Conservation (phyloP, 2,113 vertebrate genomes). For the Petrocephalus zakoni region DNA sequence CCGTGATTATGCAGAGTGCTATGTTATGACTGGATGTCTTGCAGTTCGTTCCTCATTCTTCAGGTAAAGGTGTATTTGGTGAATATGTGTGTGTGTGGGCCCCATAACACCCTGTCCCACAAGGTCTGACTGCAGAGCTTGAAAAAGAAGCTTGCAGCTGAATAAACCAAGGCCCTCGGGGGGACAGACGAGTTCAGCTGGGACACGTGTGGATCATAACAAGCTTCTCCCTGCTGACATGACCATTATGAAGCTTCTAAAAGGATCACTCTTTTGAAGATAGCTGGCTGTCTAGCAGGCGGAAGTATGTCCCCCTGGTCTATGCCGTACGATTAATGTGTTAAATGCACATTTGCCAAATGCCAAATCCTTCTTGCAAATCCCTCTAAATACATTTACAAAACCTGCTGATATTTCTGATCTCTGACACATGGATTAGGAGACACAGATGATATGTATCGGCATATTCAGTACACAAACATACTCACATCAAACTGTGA, state of each 20-base stretch:
- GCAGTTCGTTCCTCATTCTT: no score
- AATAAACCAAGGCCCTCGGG: not conserved
- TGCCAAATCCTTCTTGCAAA: not conserved
- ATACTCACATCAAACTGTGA: not conserved
- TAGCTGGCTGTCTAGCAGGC: not conserved
- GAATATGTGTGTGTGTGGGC: not conserved
- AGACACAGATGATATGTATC: not conserved
- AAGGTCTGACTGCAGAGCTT: not conserved
- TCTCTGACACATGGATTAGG: not conserved
- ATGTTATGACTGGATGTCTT: not conserved
- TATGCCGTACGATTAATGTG: not conserved
- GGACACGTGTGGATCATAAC: not conserved
- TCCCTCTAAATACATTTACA: not conserved
- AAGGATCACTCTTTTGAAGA: not conserved
- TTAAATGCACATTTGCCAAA: not conserved
- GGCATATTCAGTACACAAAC: not conserved
- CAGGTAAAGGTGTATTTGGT: not conserved
- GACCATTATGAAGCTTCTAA: not conserved
- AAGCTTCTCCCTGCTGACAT: not conserved
- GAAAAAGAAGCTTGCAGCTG: conserved; percentile 8
- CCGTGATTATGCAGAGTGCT: not conserved
- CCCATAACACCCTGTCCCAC: not conserved
- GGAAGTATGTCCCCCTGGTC: not conserved
- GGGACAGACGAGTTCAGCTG: not conserved
- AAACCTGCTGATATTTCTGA: not conserved